Percentiles rank a stretch among this genome's conserved stretches.
phyloP scores from a whole-genome alignment of 2,113 vertebrate genomes.

The Lepus europaeus region DNA sequence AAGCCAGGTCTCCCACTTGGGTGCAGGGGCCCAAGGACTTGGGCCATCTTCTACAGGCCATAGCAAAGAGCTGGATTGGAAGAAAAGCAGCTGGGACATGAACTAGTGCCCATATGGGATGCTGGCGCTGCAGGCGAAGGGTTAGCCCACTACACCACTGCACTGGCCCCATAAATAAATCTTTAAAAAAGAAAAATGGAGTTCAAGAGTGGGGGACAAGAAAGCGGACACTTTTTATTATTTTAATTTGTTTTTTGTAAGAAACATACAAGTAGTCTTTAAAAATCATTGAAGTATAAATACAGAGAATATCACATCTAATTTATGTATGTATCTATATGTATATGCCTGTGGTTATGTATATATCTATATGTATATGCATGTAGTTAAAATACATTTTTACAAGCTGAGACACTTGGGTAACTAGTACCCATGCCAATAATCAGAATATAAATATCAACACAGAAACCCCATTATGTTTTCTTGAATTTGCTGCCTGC shows the following conservation, averaged over 20 bases:
- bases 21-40: too few species aligned
- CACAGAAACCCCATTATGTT: not conserved
- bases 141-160: too few species aligned
- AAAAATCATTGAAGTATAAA: not conserved
- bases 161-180: too few species aligned
- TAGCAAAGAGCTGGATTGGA: too few species aligned
- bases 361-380: not conserved
- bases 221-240: not conserved
- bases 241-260: conserved; percentile 3
- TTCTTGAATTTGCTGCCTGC: not conserved
- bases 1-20: too few species aligned
- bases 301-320: not conserved
- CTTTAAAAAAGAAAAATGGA: not conserved
- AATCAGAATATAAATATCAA: not conserved
- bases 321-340: not conserved
- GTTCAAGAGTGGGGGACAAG: not conserved
- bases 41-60: too few species aligned
- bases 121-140: too few species aligned
- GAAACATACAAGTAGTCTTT: not conserved
- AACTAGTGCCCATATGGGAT: too few species aligned
- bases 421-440: not conserved
- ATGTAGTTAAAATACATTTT: not conserved
- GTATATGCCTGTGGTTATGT: not conserved
- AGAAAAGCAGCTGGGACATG: too few species aligned
- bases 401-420: conserved; percentile 1